phyloP scores from a whole-genome alignment of 2,888 invertebrate species.

The Panopea generosa region DNA sequence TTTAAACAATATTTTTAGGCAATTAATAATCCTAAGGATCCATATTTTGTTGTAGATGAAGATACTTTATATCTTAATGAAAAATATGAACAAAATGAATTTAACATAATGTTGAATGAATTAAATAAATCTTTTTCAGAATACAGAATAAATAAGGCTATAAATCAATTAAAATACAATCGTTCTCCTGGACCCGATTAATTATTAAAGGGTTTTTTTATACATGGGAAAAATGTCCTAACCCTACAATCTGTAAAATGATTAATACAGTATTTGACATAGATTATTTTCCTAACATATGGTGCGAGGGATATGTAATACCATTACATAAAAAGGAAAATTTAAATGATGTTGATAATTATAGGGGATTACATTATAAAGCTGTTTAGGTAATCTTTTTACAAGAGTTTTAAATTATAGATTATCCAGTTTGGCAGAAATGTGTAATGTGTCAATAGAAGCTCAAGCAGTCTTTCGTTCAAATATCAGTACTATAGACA shows the following conservation, averaged over 20 bases:
- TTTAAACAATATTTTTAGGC: conserved; percentile 15
- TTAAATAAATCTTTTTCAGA: conserved; percentile 1
- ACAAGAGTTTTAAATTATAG: conserved; percentile 16
- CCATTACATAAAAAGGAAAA: conserved; percentile 12
- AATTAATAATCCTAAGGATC: conserved; percentile 7
- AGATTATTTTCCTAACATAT: not conserved
- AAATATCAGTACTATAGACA: conserved; percentile 6
- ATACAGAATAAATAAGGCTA: not conserved
- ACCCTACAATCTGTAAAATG: not conserved
- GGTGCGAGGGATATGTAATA: conserved; percentile 11
- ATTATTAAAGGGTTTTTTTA: conserved; percentile 28
- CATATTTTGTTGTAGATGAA: conserved; percentile 13
- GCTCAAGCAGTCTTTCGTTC: conserved; percentile 18
- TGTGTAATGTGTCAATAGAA: conserved; percentile 13
- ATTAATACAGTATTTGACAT: conserved; percentile 19
- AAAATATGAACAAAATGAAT: conserved; percentile 19
- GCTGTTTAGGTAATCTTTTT: conserved; percentile 22
- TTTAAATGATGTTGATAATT: conserved; percentile 23
- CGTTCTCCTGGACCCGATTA: conserved; percentile 18
- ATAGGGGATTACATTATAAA: conserved; percentile 24
- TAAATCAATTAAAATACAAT: conserved; percentile 5
- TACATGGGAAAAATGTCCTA: conserved; percentile 6
- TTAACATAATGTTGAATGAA: conserved; percentile 24
- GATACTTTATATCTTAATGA: conserved; percentile 23
- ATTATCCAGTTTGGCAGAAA: conserved; percentile 5